Evolutionary conservation across 2,888 invertebrate genomes (phyloP).

Genomic region (Chrysodeixis includens): DNA sequence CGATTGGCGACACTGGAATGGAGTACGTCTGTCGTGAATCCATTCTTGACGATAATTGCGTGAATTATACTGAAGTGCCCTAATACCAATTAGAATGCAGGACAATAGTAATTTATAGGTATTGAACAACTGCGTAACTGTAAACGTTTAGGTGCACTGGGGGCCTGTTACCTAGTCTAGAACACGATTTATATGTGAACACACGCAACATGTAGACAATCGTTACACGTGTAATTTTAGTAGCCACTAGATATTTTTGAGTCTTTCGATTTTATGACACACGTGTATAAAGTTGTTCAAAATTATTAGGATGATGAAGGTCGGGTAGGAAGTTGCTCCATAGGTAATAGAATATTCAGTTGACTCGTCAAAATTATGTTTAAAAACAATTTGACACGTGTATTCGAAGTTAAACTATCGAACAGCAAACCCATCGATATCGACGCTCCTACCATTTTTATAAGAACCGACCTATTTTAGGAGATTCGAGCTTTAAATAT

Average conservation of each 20-base stretch:
- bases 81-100: constrained; percentile 48
- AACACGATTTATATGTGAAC: background rate
- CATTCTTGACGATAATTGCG: constrained; percentile 62
- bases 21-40: constrained; percentile 49
- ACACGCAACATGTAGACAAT: background rate
- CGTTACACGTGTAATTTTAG: background rate
- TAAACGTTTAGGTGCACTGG: constrained; percentile 17
- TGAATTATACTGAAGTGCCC: constrained; percentile 50
- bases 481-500: too few relatives aligned
- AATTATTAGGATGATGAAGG: too few relatives aligned
- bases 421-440: too few relatives aligned
- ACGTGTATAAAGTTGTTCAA: too few relatives aligned
- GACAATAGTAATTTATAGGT: constrained; percentile 51
- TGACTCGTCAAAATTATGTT: too few relatives aligned
- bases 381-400: too few relatives aligned
- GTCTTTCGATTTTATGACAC: too few relatives aligned
- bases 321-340: too few relatives aligned
- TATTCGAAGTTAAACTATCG: too few relatives aligned
- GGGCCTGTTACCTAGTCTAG: background rate
- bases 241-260: background rate
- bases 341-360: too few relatives aligned
- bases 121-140: constrained; percentile 33
- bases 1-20: constrained; percentile 30
- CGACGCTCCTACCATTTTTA: too few relatives aligned
- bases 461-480: too few relatives aligned